Conservation (phyloP, 1,140 invertebrate genomes). For the Ostrea edulis region DNA sequence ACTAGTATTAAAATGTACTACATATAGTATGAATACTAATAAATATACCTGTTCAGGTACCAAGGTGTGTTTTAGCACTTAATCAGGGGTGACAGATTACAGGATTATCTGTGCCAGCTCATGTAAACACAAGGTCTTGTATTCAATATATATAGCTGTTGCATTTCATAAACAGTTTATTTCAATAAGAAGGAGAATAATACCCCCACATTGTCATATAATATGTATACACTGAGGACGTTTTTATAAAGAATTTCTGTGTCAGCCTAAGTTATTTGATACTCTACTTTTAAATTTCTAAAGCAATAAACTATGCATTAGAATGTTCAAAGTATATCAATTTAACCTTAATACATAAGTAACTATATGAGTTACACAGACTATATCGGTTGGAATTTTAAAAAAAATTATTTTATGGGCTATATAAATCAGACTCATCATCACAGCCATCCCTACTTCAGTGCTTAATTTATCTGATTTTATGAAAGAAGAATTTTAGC, state of each 20-base stretch:
- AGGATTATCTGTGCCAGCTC: constrained; percentile 4
- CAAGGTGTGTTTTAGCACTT: background rate
- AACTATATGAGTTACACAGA: no score
- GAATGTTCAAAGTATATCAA: no score
- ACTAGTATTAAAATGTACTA: background rate
- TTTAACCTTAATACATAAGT: no score
- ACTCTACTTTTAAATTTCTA: background rate
- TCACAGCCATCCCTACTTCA: no score
- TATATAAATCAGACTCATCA: no score
- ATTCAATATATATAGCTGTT: background rate
- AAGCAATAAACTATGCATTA: no score
- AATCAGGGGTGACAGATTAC: constrained; percentile 20
- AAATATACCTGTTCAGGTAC: background rate
- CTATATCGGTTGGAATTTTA: no score
- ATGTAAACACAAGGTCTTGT: background rate
- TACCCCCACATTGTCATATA: background rate
- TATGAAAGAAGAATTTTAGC: no score
- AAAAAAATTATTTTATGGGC: no score
- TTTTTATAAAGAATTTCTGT: background rate
- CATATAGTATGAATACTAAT: background rate
- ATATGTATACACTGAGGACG: background rate
- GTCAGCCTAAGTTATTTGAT: background rate
- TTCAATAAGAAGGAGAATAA: background rate
- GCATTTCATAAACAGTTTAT: constrained; percentile 10
- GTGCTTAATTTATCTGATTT: no score